Evolutionary conservation across 2,797 vertebrate genomes (phyloP), one percentile per base, ranked within the genome.

Genomic region (Cichlasoma orientale): DNA sequence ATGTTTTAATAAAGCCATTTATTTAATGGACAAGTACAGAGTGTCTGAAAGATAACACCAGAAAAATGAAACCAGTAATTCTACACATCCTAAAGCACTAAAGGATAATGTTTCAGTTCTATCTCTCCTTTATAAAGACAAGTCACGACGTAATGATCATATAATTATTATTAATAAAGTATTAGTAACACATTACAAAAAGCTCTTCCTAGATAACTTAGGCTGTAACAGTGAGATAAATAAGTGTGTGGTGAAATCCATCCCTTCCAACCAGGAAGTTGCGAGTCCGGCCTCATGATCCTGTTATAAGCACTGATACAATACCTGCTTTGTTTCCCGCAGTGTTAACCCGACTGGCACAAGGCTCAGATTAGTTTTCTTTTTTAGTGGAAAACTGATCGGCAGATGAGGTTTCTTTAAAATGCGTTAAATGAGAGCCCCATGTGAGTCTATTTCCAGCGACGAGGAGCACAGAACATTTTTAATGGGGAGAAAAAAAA

Each of bases 281-380:
- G 78, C 72, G 72, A 91, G 85, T 85, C 77, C 86, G 85, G 74
- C 82, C 90, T 88, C 90, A 88, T 92, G 90, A 94, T 85, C 81
- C 77, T 80, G 78, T 72, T 86, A 75, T 81, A 87, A 90, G 88
- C 47, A 27, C 77, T 7, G 77, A 80, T 73, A 95, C 93, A 95
- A 93, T 89, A 79, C 75, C 72, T 77, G 72, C 93, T 92, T 95
- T 95, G 93, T 95, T 88, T 90, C 44, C 23, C 12, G 56, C 63
- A 80, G 81, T 77, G 83, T 79, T 85, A 78, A 79, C 80, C 61
- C 41, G 44, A 71, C 73, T 87, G 84, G 75, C 10, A 75, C 86
- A 87, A 79, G 59, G 69, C 80, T 80, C 80, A 89, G 86, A 92
- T 93, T 90, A 88, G 81, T 75, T 92, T 87, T 74, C 21, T 58